Conservation (phyloP, 2,888 invertebrate genomes). For the Dysmachus trigonus region DNA sequence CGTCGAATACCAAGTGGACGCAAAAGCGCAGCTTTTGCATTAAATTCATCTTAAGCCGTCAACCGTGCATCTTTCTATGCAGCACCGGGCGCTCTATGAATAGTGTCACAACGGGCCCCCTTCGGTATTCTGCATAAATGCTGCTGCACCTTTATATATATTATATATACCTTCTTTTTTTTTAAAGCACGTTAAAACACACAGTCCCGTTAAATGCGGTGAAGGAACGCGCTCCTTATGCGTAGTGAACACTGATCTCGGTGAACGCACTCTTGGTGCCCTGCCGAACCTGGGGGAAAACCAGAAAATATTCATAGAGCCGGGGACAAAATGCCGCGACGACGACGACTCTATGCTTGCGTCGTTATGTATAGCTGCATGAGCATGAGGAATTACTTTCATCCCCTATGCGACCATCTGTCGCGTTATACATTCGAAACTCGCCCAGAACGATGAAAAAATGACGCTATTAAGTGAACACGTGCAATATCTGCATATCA, state of each 20-base stretch:
- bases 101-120: not conserved
- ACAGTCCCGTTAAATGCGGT: not conserved
- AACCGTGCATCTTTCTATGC: not conserved
- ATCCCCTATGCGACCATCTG: slow-evolving; percentile 50
- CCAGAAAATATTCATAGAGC: slow-evolving; percentile 7
- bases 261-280: not conserved
- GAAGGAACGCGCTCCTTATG: not conserved
- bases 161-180: too few relatives aligned
- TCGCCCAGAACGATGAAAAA: slow-evolving; percentile 41
- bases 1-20: slow-evolving; percentile 17
- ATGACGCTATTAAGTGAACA: slow-evolving; percentile 48
- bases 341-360: not conserved
- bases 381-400: slow-evolving; percentile 43
- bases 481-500: slow-evolving; percentile 51
- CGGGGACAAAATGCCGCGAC: not conserved
- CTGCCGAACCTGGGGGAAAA: not conserved
- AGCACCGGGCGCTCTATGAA: not conserved
- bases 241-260: slow-evolving; percentile 1
- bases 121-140: not conserved
- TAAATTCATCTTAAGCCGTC: not conserved
- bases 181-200: slow-evolving; percentile 6
- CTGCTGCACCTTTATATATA: not conserved
- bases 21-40: not conserved
- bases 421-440: slow-evolving; percentile 47
- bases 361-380: slow-evolving; percentile 20